These are phyloP conservation scores for Danionella cerebrum DNA, from an alignment of 2,113 vertebrate species.

Conservation along the genomic window DNA sequence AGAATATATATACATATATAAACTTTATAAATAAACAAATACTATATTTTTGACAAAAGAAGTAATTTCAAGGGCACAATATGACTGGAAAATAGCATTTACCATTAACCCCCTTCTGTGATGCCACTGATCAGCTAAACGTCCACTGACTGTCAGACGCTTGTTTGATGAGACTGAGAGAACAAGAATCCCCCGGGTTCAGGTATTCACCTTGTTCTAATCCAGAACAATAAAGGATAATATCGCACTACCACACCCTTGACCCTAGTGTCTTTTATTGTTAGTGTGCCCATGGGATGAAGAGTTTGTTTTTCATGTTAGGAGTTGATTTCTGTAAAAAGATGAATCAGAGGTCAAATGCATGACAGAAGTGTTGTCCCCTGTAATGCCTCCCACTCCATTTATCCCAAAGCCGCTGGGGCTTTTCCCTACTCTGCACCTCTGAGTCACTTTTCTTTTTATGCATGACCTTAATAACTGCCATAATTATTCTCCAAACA, in stretches of 20 bases:
- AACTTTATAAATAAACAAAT: too few species aligned
- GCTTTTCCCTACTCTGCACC: not conserved
- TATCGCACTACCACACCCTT: slow-evolving; percentile 1
- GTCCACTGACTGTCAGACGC: too few species aligned
- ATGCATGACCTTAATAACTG: not conserved
- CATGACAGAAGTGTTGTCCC: slow-evolving; percentile 6
- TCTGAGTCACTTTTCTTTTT: not conserved
- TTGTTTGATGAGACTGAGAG: not conserved
- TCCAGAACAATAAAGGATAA: not conserved
- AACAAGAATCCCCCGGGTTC: slow-evolving; percentile 4
- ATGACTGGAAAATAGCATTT: too few species aligned
- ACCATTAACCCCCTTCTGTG: too few species aligned
- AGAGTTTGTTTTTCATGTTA: not conserved
- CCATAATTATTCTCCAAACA: not conserved
- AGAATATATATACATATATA: too few species aligned
- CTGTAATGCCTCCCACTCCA: not conserved
- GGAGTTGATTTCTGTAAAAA: not conserved
- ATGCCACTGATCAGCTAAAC: too few species aligned
- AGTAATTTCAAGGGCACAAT: too few species aligned
- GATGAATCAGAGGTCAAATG: not conserved
- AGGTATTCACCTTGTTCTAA: not conserved
- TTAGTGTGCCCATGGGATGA: not conserved
- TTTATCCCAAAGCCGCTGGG: not conserved
- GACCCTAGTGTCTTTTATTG: not conserved
- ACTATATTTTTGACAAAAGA: too few species aligned